Evolutionary conservation across 2,113 vertebrate species (phyloP), one percentile per base, ranked within the genome.

Genomic region (Oriolus oriolus): DNA sequence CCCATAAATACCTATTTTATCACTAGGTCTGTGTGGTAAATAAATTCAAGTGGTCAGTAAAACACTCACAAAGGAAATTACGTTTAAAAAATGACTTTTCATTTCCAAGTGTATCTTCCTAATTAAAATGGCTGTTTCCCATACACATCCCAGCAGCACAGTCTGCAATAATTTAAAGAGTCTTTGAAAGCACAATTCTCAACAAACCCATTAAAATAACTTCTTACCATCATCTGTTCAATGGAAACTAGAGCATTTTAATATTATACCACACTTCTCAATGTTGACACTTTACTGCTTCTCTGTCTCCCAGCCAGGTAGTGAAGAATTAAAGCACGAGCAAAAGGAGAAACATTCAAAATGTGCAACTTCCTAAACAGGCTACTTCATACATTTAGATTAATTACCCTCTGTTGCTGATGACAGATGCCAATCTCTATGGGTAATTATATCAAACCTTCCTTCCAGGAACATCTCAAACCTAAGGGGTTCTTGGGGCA

Each of bases 1-100:
- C 98, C 95, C 97, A 98, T 98, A 99, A 99, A 99, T 98, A 98
- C 80, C 89, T 78, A 90, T 92, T 97, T 98, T 98, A 98, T 98
- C 97, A 63, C 98, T 80, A 89, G 84, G 83, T 98, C 81, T 96
- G 60, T 94, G 94, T 85, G 96, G 98, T 98, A 98, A 99, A 99
- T 99, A 99, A 98, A 98, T 97, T 95, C 96, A 89, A 97, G 92
- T 8, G 89, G 97, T 95, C 97, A 92, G 93, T 97, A 98, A 97
- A 98, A 96, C 96, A 93, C 56, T 96, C 95, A 91, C 23, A 49
- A 96, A 96, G 76, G 90, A 97, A 97, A 98, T 98, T 96, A 96
- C 87, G 88, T 95, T 92, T 96, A 83, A 98, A 97, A 97, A 97
- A 97, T 96, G 27, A 95, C 96, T 97, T 94, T 85, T 95, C 93